phyloP scores from a whole-genome alignment of 2,888 invertebrate genomes.

The Elegia similella region DNA sequence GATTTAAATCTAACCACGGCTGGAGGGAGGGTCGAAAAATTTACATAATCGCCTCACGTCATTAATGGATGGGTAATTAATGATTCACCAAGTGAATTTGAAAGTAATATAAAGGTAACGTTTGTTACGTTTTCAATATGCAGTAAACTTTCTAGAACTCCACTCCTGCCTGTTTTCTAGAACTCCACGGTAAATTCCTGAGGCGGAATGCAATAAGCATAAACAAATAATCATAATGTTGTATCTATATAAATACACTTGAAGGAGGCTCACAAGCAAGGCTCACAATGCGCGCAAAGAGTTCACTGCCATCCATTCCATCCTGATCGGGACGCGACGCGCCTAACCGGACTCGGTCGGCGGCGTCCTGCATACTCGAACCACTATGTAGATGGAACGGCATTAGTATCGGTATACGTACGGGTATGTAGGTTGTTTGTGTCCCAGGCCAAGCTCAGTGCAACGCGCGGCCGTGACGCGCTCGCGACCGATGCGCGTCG shows the following conservation, averaged over 20 bases:
- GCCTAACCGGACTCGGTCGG: constrained; percentile 63
- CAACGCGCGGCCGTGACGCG: constrained; percentile 72
- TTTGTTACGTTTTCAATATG: too few species aligned
- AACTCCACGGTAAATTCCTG: not conserved
- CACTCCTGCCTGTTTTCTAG: not conserved
- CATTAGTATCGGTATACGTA: constrained; percentile 46
- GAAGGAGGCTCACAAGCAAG: constrained; percentile 18
- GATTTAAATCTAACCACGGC: too few species aligned
- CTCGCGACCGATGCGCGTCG: constrained; percentile 59
- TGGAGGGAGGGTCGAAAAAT: too few species aligned
- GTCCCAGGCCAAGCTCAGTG: constrained; percentile 52
- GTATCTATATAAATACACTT: not conserved
- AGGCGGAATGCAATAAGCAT: not conserved
- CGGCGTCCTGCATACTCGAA: constrained; percentile 70
- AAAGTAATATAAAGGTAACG: too few species aligned
- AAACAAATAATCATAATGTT: not conserved
- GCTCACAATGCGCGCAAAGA: constrained; percentile 38
- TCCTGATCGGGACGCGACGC: constrained; percentile 52
- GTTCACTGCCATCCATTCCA: constrained; percentile 62
- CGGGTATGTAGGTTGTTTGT: constrained; percentile 71
- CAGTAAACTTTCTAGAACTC: too few species aligned
- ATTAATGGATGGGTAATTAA: too few species aligned
- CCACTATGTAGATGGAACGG: constrained; percentile 54
- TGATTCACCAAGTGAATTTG: too few species aligned
- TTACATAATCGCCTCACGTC: too few species aligned